Percentiles rank a stretch among this genome's conserved stretches.
These are phyloP conservation scores for Tetragnatha montana DNA, from an alignment of 2,888 invertebrate genomes.

Conservation along the genomic window DNA sequence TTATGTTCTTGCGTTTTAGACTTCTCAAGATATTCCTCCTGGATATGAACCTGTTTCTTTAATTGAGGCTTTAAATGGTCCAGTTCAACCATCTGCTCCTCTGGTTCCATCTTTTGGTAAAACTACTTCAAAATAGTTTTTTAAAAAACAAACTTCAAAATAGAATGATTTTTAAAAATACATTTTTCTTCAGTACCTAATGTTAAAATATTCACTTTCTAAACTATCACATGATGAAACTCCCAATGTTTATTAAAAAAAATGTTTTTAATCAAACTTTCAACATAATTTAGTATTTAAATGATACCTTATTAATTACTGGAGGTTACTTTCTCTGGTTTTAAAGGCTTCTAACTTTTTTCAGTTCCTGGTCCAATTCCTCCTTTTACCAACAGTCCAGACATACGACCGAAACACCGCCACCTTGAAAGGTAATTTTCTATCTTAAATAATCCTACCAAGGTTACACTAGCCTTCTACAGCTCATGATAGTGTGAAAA, in stretches of 20 bases:
- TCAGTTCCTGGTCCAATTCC: conserved; percentile 55
- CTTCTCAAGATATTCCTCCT: conserved; percentile 84
- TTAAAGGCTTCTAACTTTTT: neutral
- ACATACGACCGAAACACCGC: conserved; percentile 55
- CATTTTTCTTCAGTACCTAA: too few species aligned
- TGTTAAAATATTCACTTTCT: neutral
- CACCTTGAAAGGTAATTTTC: conserved; percentile 63
- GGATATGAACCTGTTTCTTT: conserved; percentile 96
- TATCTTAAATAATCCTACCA: neutral
- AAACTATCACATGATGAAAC: neutral
- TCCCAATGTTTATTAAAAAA: neutral
- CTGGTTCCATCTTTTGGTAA: conserved; percentile 59
- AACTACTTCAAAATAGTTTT: too few species aligned
- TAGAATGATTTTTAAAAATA: too few species aligned
- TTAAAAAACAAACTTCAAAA: too few species aligned
- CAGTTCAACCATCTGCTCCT: conserved; percentile 77
- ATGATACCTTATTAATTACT: neutral
- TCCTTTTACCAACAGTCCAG: conserved; percentile 68
- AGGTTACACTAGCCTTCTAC: too few species aligned
- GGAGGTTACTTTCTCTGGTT: too few species aligned
- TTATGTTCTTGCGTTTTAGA: neutral
- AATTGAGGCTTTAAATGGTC: conserved; percentile 96
- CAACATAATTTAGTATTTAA: neutral
- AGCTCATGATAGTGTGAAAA: too few species aligned
- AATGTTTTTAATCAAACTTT: neutral